Base-by-base conservation (phyloP, 2,888 invertebrate species). In the Crocallis elinguaria region DNA sequence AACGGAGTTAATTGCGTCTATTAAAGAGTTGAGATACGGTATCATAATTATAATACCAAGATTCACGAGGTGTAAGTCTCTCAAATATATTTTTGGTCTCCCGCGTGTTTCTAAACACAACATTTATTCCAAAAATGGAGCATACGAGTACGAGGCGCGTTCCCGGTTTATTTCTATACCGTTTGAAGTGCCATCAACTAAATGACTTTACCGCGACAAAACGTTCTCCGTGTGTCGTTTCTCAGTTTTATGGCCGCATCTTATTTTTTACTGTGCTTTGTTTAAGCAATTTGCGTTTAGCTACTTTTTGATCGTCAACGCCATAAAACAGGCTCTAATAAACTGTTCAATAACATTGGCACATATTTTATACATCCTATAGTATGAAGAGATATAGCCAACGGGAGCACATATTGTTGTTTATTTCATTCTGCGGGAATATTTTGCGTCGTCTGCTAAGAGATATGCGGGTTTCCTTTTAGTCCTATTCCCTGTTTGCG, bases 101-200 rank as follows among this genome's bases (percentile, higher is more conserved):
- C 58, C 67, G 56, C 63, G 54, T 55, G 62, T 63, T 49, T 56
- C 64, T 70, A 67, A 71, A 75, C 67, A 70, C 66, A 64, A 68
- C 61, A 72, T 78, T 79, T 77, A 72, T 78, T 81, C 81, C 75
- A 71, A 73, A 79, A 77, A 66, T 62, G 77, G 75, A 75, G 66
- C 62, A 49, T 61, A 59, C 67, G 67, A 54, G 53, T 58, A 56
- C 67, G 66, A 53, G 66, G 64, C 60, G 56, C 56, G 62, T 71
- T 64, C 70, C 55, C 55, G 41, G 71, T 79, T 75, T 83, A 83
- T 83, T 84, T 83, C 69, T 69, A 78, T 73, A 61, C 69, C 71
- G 74, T 82, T 78, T 79, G 77, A 77, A 78, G 79, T 79, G 69
- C 65, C 73, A 73, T 77, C 71, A 73, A 64, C 72, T 75, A 69